Base-by-base conservation (phyloP, 2,888 invertebrate genomes). In the Caenorhabditis zanzibari region DNA sequence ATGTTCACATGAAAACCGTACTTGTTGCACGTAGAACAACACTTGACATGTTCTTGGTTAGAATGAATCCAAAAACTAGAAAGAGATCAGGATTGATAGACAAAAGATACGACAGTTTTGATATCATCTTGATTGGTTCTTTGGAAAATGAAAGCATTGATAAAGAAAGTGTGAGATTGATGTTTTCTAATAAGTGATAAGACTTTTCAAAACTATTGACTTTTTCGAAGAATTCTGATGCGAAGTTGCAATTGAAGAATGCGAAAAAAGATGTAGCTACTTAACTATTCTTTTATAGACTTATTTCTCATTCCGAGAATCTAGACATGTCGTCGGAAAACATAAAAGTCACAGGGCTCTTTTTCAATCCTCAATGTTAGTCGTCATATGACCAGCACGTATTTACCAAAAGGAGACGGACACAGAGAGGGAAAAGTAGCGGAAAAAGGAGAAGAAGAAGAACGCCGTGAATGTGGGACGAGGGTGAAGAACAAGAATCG, bases 1-100 rank as follows among this genome's bases (percentile, higher is more conserved):
- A 79, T 79, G 79, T 79, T 79, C 79, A 79, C 79, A 71, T 79
- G 71, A 14, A 44, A 19, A 64, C 44, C 32, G 56, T 32, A 79
- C 56, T 71, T 56, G 28, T 64, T 79, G 79, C 79, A 79, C 79
- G 79, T 79, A 77, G 61, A 64, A 35, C 56, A 41, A 54, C 24
- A 63, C 10, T 74, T 26, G 35, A 54, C 74, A 74, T 52, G 52
- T 47, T 73, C 24, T 14, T 14, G 26, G 10, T 6, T 22, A 22
- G 19, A 22, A 19, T n/a, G 14, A 26, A 26, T 14, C 24, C 24
- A 54, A 54, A 59, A 72, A 38, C 41, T 58, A 58, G 58, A 59
- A 59, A 28, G 22, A 28, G 41, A 72, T 44, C 38, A 52, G 16
- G 38, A 38, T 38, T 38, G 38, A 35, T 6, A 54, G 38, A 35